Percentiles rank a stretch among this genome's conserved stretches.
These are phyloP conservation scores for Oasisia sp. DNA, from an alignment of 2,888 invertebrate genomes.

Conservation along the genomic window DNA sequence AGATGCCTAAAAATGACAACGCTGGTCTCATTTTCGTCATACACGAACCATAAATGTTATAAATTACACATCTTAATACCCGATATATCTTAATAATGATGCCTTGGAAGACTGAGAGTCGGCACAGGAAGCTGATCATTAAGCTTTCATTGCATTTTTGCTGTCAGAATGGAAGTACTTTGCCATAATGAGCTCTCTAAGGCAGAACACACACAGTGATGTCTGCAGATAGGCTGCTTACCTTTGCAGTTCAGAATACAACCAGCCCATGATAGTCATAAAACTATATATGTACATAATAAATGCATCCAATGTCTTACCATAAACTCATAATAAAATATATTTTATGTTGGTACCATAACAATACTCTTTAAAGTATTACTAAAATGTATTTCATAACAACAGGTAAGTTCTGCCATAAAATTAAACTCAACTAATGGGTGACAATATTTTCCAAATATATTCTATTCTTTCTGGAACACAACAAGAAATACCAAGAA, in stretches of 20 bases:
- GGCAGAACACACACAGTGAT: not conserved
- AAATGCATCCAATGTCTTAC: too few relatives aligned
- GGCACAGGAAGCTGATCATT: not conserved
- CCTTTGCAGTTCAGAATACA: not conserved
- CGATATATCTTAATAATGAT: too few relatives aligned
- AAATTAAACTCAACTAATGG: too few relatives aligned
- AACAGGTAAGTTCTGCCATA: too few relatives aligned
- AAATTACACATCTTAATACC: not conserved
- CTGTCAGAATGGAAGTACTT: not conserved
- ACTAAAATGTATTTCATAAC: too few relatives aligned
- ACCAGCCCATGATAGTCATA: not conserved
- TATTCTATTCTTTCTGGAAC: too few relatives aligned
- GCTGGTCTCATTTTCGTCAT: not conserved
- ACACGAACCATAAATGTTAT: not conserved
- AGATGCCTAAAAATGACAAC: not conserved
- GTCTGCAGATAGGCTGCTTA: not conserved
- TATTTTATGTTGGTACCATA: too few relatives aligned
- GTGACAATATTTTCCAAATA: too few relatives aligned
- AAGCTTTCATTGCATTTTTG: not conserved
- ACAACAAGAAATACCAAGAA: not conserved
- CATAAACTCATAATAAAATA: too few relatives aligned
- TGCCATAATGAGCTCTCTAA: not conserved
- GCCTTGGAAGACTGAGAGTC: too few relatives aligned
- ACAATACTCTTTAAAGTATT: too few relatives aligned
- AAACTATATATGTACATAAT: too few relatives aligned